phyloP scores from a whole-genome alignment of 2,888 invertebrate genomes.

The Agrotis clavis region DNA sequence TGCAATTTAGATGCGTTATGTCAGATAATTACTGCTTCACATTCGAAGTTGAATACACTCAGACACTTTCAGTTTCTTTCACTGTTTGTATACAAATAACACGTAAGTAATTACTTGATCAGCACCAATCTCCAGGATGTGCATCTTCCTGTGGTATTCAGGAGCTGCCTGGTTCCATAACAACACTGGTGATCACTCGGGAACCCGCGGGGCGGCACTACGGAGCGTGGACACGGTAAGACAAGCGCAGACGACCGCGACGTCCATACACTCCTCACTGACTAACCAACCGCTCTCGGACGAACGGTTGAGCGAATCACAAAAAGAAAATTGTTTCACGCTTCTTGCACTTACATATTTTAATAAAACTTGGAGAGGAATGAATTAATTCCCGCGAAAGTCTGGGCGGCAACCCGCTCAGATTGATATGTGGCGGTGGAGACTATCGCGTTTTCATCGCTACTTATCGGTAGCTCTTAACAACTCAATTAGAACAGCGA shows the following conservation, averaged over 20 bases:
- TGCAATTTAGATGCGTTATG: slow-evolving; percentile 34
- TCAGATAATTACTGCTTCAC: slow-evolving; percentile 33
- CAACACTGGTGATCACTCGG: slow-evolving; percentile 66
- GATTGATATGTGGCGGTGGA: slow-evolving; percentile 78
- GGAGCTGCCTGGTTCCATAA: slow-evolving; percentile 76
- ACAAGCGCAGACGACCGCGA: slow-evolving; percentile 77
- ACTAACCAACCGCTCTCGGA: slow-evolving; percentile 81
- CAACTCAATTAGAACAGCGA: slow-evolving; percentile 77
- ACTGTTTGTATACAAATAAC: slow-evolving; percentile 71
- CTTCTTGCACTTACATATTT: slow-evolving; percentile 88
- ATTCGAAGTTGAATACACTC: slow-evolving; percentile 51
- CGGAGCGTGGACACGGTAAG: slow-evolving; percentile 37
- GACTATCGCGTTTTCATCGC: slow-evolving; percentile 88
- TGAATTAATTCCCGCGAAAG: slow-evolving; percentile 89
- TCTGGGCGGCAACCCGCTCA: slow-evolving; percentile 78
- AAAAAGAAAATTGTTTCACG: slow-evolving; percentile 91
- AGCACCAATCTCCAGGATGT: slow-evolving; percentile 89
- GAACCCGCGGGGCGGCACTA: slow-evolving; percentile 63
- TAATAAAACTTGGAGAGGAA: slow-evolving; percentile 86
- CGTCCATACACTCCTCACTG: slow-evolving; percentile 80
- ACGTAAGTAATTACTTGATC: slow-evolving; percentile 83
- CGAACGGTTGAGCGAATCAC: slow-evolving; percentile 76
- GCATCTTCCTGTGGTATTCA: slow-evolving; percentile 82
- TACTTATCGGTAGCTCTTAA: slow-evolving; percentile 73
- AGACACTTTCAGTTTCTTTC: slow-evolving; percentile 71